phyloP scores from a whole-genome alignment of 2,888 invertebrate species.

The Capitulum mitella region DNA sequence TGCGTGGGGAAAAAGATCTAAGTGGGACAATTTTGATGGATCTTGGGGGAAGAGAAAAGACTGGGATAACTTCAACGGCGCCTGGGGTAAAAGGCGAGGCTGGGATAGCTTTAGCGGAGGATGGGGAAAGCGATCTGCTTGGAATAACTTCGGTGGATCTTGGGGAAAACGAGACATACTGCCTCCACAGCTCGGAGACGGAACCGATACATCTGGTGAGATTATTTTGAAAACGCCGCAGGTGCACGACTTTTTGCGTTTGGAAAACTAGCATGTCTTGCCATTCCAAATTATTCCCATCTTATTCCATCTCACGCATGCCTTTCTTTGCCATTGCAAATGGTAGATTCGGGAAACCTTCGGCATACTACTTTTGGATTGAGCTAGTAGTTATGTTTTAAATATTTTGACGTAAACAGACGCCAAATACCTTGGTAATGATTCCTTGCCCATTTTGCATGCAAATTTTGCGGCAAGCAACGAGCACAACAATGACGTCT shows the following conservation, averaged over 20 bases:
- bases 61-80: conserved; percentile 19
- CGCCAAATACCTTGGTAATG: too few species aligned
- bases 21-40: not conserved
- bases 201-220: not conserved
- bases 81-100: conserved; percentile 6
- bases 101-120: conserved; percentile 14
- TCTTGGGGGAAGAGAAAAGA: not conserved
- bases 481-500: not conserved
- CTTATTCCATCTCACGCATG: too few species aligned
- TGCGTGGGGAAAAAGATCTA: not conserved
- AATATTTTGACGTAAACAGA: too few species aligned
- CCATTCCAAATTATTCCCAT: too few species aligned
- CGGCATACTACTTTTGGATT: too few species aligned
- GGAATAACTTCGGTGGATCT: not conserved
- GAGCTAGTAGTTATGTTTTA: too few species aligned
- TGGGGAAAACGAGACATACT: not conserved
- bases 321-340: too few species aligned
- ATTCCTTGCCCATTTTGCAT: too few species aligned
- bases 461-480: not conserved
- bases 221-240: too few species aligned
- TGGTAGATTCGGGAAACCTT: too few species aligned
- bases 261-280: too few species aligned
- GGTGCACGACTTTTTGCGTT: too few species aligned
- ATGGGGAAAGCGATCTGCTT: conserved; percentile 1
- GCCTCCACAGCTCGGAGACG: not conserved